These are phyloP conservation scores for Ctenochaetus hawaiiensis DNA, from an alignment of 2,797 vertebrate genomes.

Conservation along the genomic window DNA sequence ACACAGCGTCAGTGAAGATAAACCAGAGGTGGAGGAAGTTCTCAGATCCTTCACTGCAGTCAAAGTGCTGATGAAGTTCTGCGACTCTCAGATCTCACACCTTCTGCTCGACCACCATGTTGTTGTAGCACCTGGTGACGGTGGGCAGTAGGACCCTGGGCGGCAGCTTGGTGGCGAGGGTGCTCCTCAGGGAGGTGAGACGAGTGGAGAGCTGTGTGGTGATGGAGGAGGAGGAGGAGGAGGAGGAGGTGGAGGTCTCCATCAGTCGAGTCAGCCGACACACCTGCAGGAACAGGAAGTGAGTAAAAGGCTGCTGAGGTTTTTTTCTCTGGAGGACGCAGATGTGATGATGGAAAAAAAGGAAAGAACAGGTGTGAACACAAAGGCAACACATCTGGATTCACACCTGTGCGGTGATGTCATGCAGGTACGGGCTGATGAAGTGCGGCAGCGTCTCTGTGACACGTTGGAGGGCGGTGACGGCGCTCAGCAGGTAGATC, in stretches of 20 bases:
- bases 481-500: slow-evolving; percentile 91
- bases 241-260: slow-evolving; percentile 73
- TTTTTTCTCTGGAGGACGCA: no score
- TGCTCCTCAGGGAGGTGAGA: slow-evolving; percentile 86
- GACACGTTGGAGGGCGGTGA: slow-evolving; percentile 92
- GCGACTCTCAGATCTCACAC: slow-evolving; percentile 69
- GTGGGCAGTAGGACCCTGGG: slow-evolving; percentile 92
- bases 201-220: slow-evolving; percentile 85
- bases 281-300: slow-evolving; percentile 79
- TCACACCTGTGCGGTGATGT: slow-evolving; percentile 64
- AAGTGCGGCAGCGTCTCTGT: slow-evolving; percentile 92
- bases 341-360: no score
- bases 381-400: no score
- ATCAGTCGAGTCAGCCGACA: slow-evolving; percentile 86
- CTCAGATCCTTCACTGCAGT: no score
- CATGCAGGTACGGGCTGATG: slow-evolving; percentile 94
- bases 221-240: slow-evolving; percentile 79
- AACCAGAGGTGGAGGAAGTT: neutral
- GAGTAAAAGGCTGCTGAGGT: neutral
- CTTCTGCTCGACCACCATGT: slow-evolving; percentile 84
- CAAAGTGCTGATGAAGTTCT: no score
- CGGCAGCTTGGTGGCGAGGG: slow-evolving; percentile 89
- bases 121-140: slow-evolving; percentile 86
- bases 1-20: neutral
- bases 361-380: no score